phyloP scores from a whole-genome alignment of 1,140 invertebrate genomes.

The Drosophila subobscura region DNA sequence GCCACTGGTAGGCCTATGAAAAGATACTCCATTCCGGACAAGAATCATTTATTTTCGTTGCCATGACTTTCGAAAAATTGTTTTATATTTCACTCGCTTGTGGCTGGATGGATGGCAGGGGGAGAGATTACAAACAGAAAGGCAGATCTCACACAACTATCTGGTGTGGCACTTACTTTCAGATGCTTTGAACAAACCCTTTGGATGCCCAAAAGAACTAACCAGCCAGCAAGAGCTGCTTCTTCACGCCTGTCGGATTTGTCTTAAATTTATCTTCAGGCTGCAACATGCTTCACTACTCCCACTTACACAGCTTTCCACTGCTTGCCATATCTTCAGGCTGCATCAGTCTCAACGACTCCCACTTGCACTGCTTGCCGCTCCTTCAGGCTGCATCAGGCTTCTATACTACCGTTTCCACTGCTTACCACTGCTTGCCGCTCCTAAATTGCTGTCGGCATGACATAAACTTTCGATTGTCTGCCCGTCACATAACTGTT shows the following conservation, averaged over 20 bases:
- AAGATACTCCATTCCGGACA: conserved; percentile 63
- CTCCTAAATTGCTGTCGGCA: conserved; percentile 53
- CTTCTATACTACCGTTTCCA: conserved; percentile 6
- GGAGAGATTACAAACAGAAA: neutral
- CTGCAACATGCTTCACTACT: neutral
- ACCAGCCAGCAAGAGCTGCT: conserved; percentile 19
- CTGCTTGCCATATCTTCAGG: conserved; percentile 6
- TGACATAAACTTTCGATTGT: conserved; percentile 82
- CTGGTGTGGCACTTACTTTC: conserved; percentile 39
- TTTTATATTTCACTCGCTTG: conserved; percentile 38
- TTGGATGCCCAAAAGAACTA: conserved; percentile 18
- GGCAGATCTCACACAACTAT: conserved; percentile 18
- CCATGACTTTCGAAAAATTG: conserved; percentile 74
- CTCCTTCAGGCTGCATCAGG: neutral
- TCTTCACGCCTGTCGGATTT: conserved; percentile 26
- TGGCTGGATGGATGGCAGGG: conserved; percentile 7
- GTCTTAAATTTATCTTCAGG: conserved; percentile 20
- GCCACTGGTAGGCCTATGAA: conserved; percentile 66
- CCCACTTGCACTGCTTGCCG: no score
- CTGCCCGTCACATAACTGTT: conserved; percentile 80
- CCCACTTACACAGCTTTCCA: conserved; percentile 1
- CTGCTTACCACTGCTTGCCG: conserved; percentile 18
- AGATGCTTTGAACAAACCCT: conserved; percentile 25
- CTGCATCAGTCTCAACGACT: no score
- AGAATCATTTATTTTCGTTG: conserved; percentile 76